Conservation (phyloP, 1,140 invertebrate species). For the Macrobrachium nipponense region DNA sequence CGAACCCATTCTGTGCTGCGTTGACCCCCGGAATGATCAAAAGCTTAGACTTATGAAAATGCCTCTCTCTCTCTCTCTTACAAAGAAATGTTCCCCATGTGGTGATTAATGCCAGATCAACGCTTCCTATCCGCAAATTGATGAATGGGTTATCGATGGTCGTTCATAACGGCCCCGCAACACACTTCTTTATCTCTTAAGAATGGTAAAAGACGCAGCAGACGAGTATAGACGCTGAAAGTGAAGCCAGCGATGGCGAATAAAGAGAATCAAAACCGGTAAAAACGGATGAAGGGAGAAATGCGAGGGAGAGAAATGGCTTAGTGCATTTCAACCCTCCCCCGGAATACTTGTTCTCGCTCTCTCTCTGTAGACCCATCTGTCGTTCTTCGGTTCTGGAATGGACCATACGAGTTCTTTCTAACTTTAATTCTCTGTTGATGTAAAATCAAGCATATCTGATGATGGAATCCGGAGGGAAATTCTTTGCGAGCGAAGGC, state of each 20-base stretch:
- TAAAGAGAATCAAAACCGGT: conserved; percentile 63
- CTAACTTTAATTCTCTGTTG: too few relatives aligned
- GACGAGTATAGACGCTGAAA: conserved; percentile 40
- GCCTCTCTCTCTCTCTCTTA: not conserved
- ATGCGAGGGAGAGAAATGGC: conserved; percentile 60
- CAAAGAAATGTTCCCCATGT: too few relatives aligned
- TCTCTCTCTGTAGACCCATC: too few relatives aligned
- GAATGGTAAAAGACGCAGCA: conserved; percentile 41
- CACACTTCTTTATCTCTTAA: not conserved
- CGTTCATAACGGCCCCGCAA: not conserved
- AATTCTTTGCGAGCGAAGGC: not conserved
- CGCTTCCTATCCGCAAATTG: too few relatives aligned
- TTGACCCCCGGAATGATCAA: too few relatives aligned
- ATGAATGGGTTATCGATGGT: too few relatives aligned
- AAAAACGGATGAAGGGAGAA: conserved; percentile 62
- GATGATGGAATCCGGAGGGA: too few relatives aligned
- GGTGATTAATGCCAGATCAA: too few relatives aligned
- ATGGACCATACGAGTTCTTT: too few relatives aligned
- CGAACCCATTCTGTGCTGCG: not conserved
- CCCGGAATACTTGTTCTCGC: not conserved
- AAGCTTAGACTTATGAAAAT: not conserved
- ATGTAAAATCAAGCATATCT: too few relatives aligned
- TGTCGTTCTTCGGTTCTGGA: too few relatives aligned
- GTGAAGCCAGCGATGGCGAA: conserved; percentile 59
- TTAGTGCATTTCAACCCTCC: conserved; percentile 50